phyloP scores from a whole-genome alignment of 2,797 vertebrate genomes.

The Gephyroberyx darwinii region DNA sequence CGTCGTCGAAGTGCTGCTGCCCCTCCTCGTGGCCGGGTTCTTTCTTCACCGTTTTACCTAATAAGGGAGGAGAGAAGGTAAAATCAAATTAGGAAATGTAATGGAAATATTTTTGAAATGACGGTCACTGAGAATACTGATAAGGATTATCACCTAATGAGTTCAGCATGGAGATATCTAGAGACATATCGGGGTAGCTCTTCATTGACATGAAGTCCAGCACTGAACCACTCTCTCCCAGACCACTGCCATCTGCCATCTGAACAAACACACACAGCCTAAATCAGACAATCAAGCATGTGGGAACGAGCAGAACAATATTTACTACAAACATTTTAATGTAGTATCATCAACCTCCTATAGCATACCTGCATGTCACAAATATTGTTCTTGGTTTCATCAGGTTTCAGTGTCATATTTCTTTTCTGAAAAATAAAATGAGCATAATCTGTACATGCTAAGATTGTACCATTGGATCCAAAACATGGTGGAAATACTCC shows the following conservation, averaged over 20 bases:
- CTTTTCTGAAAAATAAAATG: conserved; percentile 86
- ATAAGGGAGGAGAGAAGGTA: background rate
- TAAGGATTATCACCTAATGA: conserved; percentile 85
- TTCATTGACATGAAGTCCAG: conserved; percentile 95
- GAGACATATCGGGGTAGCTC: conserved; percentile 91
- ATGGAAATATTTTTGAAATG: background rate
- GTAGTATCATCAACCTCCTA: background rate
- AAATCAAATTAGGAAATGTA: background rate
- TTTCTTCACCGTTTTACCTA: conserved; percentile 93
- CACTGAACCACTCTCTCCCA: conserved; percentile 84
- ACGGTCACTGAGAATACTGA: background rate
- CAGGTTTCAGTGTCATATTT: conserved; percentile 85
- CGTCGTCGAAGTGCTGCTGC: conserved; percentile 91
- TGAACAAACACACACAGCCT: conserved; percentile 60
- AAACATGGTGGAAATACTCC: background rate
- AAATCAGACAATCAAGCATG: conserved; percentile 4
- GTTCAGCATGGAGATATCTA: conserved; percentile 93
- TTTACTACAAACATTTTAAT: background rate
- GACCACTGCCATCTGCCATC: conserved; percentile 83
- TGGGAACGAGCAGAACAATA: background rate
- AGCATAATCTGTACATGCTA: background rate
- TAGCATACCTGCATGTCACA: conserved; percentile 81
- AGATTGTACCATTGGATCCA: background rate
- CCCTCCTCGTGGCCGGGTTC: conserved; percentile 92
- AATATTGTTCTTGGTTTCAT: conserved; percentile 87